Conservation (phyloP, 1,140 invertebrate species). For the Drosophila grimshawi region DNA sequence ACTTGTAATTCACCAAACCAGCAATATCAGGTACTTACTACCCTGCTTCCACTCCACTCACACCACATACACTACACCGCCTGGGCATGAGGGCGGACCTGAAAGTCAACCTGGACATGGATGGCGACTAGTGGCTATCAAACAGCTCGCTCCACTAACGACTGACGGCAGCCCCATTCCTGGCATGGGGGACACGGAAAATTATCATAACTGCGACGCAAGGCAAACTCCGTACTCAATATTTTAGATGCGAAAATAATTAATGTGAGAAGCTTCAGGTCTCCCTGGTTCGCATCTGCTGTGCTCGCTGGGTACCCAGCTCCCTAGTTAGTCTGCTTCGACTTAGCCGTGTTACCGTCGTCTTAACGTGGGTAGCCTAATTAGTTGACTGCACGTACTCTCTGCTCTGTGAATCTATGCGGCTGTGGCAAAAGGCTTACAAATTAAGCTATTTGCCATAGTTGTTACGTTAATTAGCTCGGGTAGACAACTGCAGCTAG, state of each 20-base stretch:
- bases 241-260: conserved; percentile 77
- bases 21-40: conserved; percentile 64
- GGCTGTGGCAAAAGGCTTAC: conserved; percentile 55
- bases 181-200: conserved; percentile 37
- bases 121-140: conserved; percentile 14
- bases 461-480: conserved; percentile 52
- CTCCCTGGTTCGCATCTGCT: conserved; percentile 22
- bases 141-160: neutral
- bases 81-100: too few relatives aligned
- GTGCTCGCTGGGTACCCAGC: neutral
- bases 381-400: conserved; percentile 67
- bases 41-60: neutral
- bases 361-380: conserved; percentile 58
- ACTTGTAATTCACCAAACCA: conserved; percentile 65
- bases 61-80: neutral
- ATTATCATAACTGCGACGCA: conserved; percentile 69
- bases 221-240: conserved; percentile 55
- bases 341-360: conserved; percentile 27
- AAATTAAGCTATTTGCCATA: conserved; percentile 72
- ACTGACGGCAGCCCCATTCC: neutral
- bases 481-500: neutral
- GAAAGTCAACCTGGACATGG: conserved; percentile 3
- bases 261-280: conserved; percentile 71
- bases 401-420: neutral
- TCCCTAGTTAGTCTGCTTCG: neutral